Percentiles rank a stretch among this genome's conserved stretches.
Conservation (phyloP, 2,888 invertebrate genomes). For the Eumacrocentrus americanus region DNA sequence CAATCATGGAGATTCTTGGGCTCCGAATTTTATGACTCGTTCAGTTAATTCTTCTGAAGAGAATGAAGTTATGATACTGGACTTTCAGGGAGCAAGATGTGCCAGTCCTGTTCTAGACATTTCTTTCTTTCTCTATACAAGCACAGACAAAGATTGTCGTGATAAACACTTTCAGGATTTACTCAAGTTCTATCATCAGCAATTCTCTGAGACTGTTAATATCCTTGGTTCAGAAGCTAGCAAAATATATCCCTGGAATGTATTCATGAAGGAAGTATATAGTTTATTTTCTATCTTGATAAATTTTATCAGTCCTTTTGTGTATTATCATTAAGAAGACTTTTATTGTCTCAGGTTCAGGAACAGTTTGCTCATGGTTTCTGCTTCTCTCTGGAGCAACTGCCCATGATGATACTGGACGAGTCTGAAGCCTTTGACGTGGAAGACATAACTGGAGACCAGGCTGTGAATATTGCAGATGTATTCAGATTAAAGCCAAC, state of each 20-base stretch:
- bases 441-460: conserved; percentile 65
- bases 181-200: conserved; percentile 67
- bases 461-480: conserved; percentile 67
- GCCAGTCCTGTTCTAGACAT: conserved; percentile 67
- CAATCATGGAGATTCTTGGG: conserved; percentile 77
- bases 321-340: too few species aligned
- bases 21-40: conserved; percentile 73
- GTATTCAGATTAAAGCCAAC: conserved; percentile 70
- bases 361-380: conserved; percentile 66
- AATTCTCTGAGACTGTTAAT: conserved; percentile 64
- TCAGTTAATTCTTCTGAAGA: conserved; percentile 43
- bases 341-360: conserved; percentile 57
- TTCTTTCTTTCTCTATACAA: conserved; percentile 68
- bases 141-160: conserved; percentile 68
- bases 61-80: conserved; percentile 67
- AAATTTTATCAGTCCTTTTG: too few species aligned
- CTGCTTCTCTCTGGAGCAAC: conserved; percentile 68
- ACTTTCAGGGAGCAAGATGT: conserved; percentile 71
- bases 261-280: conserved; percentile 64
- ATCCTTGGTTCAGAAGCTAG: conserved; percentile 69
- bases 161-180: conserved; percentile 66
- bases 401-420: conserved; percentile 65
- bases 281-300: too few species aligned
- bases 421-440: conserved; percentile 67
- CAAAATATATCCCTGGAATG: conserved; percentile 63